Conservation (phyloP, 2,113 vertebrate genomes). For the Bettongia penicillata region DNA sequence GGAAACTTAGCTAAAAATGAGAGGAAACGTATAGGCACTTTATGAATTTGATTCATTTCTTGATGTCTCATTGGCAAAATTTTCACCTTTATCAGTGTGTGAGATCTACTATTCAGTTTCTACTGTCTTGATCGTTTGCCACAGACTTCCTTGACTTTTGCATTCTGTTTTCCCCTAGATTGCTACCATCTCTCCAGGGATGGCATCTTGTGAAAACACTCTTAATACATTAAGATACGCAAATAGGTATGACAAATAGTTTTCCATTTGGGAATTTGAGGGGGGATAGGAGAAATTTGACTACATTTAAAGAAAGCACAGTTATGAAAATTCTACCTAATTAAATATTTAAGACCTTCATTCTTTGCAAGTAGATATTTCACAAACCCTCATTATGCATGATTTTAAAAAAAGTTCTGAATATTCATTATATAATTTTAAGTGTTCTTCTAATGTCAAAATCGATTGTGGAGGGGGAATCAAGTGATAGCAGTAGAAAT, state of each 20-base stretch:
- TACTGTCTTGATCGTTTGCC: conserved; percentile 44
- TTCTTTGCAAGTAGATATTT: neutral
- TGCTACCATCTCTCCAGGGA: conserved; percentile 97
- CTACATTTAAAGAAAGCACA: conserved; percentile 33
- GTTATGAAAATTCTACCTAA: conserved; percentile 37
- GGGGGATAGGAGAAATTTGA: conserved; percentile 17
- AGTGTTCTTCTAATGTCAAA: neutral
- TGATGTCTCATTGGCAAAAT: neutral
- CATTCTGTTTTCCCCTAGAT: conserved; percentile 86
- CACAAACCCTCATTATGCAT: neutral
- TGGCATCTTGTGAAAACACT: conserved; percentile 99
- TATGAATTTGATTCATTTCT: neutral
- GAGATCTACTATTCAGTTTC: neutral
- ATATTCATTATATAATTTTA: neutral
- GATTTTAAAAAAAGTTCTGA: neutral
- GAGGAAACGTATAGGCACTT: neutral
- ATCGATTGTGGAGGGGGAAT: neutral
- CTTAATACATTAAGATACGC: conserved; percentile 98
- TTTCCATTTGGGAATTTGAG: conserved; percentile 45
- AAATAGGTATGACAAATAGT: conserved; percentile 90
- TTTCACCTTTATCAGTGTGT: neutral
- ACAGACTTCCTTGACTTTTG: conserved; percentile 43
- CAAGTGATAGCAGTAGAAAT: neutral
- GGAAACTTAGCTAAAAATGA: neutral
- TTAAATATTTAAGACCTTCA: no score